phyloP scores from a whole-genome alignment of 2,113 vertebrate genomes.

The Oncorhynchus kisutch region DNA sequence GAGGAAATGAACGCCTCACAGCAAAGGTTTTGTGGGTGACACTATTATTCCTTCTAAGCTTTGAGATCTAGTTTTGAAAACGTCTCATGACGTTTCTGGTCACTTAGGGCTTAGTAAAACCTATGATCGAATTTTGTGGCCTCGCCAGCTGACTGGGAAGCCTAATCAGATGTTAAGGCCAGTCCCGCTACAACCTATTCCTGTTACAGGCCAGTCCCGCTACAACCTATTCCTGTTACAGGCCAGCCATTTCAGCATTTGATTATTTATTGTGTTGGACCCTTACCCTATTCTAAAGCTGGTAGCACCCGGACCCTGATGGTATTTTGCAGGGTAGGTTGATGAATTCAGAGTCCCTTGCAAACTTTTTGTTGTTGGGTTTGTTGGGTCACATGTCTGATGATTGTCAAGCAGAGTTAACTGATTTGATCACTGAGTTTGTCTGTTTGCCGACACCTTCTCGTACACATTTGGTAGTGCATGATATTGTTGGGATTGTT shows the following conservation, averaged over 20 bases:
- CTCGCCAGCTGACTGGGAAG: neutral
- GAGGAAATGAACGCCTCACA: constrained; percentile 1
- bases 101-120: constrained; percentile 1
- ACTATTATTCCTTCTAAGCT: neutral
- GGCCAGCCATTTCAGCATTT: neutral
- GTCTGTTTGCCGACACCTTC: no score
- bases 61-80: neutral
- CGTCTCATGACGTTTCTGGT: neutral
- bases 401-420: no score
- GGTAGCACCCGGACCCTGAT: neutral
- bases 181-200: no score
- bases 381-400: no score
- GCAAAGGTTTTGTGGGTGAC: neutral
- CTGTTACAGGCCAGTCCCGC: no score
- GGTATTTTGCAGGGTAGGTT: no score
- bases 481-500: no score
- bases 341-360: no score
- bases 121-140: constrained; percentile 11
- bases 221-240: no score
- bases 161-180: neutral
- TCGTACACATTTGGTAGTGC: no score
- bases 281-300: neutral
- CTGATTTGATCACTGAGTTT: no score
- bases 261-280: neutral
- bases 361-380: no score